phyloP scores from a whole-genome alignment of 1,140 invertebrate species.

The Heliothis virescens region DNA sequence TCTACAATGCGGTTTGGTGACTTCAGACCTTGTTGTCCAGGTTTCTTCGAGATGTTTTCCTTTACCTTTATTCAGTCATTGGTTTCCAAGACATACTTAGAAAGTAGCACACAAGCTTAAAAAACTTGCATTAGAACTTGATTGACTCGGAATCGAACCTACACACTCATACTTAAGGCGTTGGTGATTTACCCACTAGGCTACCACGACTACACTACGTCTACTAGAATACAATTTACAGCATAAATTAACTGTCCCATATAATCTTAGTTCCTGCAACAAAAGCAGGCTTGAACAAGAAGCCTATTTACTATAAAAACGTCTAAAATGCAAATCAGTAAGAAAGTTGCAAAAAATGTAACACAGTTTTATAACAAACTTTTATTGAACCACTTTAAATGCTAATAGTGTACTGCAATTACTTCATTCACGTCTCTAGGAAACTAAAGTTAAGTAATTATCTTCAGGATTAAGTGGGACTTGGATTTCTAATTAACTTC shows the following conservation, averaged over 20 bases:
- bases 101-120: too few species aligned
- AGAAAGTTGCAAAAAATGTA: conserved; percentile 1
- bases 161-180: too few species aligned
- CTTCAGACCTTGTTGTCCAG: too few species aligned
- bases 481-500: neutral
- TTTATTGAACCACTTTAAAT: conserved; percentile 27
- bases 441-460: conserved; percentile 25
- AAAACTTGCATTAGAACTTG: too few species aligned
- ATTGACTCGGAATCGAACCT: too few species aligned
- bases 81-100: too few species aligned
- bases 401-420: conserved; percentile 19
- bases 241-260: neutral
- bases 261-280: neutral
- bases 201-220: too few species aligned
- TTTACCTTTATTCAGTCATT: too few species aligned
- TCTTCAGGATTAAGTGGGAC: conserved; percentile 10
- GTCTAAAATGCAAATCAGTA: conserved; percentile 11
- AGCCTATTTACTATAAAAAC: neutral
- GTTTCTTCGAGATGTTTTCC: too few species aligned
- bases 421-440: conserved; percentile 10
- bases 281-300: neutral
- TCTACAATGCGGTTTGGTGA: too few species aligned
- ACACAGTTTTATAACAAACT: conserved; percentile 16
- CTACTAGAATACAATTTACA: too few species aligned
- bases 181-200: too few species aligned